phyloP scores from a whole-genome alignment of 2,888 invertebrate species.

The Fissipunctia ypsillon region DNA sequence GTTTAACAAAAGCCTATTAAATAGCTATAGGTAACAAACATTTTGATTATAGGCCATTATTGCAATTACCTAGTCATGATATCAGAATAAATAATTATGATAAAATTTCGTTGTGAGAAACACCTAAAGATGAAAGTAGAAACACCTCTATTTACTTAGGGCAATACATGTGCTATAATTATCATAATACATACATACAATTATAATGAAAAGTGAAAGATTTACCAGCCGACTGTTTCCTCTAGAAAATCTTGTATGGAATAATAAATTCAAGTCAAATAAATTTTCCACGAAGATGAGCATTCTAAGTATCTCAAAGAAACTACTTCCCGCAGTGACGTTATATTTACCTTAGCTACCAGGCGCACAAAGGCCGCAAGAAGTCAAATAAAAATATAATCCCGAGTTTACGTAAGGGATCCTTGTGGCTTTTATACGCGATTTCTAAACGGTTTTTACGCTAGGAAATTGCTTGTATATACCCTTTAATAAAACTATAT shows the following conservation, averaged over 20 bases:
- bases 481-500: conserved; percentile 30
- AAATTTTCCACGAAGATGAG: conserved; percentile 30
- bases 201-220: neutral
- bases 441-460: conserved; percentile 41
- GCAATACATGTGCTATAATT: no score
- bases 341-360: conserved; percentile 39
- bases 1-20: neutral
- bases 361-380: conserved; percentile 46
- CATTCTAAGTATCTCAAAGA: conserved; percentile 48
- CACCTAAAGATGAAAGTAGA: no score
- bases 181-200: neutral
- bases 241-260: conserved; percentile 13
- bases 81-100: neutral
- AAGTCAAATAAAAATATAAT: conserved; percentile 59
- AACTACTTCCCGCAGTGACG: conserved; percentile 44
- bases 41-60: neutral
- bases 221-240: neutral
- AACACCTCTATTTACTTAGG: no score
- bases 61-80: neutral
- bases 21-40: no score
- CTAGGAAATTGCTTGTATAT: conserved; percentile 36
- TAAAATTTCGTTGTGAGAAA: neutral
- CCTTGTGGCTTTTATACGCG: conserved; percentile 22
- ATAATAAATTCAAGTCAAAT: conserved; percentile 42
- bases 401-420: conserved; percentile 56